Base-by-base conservation (phyloP, 2,797 vertebrate species). In the Lacerta viridis region DNA sequence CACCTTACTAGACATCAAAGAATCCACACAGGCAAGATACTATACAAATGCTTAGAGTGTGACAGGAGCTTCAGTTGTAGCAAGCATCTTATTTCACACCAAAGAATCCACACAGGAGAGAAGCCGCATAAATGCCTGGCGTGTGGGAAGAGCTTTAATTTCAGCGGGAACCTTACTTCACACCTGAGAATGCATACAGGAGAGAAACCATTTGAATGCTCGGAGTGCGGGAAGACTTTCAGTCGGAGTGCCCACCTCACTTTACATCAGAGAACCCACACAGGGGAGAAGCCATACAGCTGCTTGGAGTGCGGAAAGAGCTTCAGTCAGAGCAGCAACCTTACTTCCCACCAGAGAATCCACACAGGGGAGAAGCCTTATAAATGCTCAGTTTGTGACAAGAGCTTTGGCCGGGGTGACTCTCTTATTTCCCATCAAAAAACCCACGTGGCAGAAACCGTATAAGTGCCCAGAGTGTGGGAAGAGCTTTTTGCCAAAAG, bases 321-420 rank as follows among this genome's bases (percentile, higher is more conserved):
- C 20, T 83, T 83, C 29, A 83, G 80, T 43, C 80, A 83, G 27
- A 83, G 80, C 80, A 83, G 80, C 64, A 83, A 83, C 39, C 64
- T 83, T 7, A 83, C 80, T 3, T 83, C 80, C 2, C 80, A 83
- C 68, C 80, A 83, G 39, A 66, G 80, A 41, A 83, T 83, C 13
- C 80, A 83, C 80, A 83, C 80, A 8, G 80, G 80, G 27, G 80
- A 83, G 80, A 83, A 83, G 29, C 80, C 80, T 2, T 83, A 83
- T 3, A 66, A 83, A 29, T 83, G 80, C 10, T 66, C 80, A 1
- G 8, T 69, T 39, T 83, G 80, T 5, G 64, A 64, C 13, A 83
- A 43, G 5, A 41, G 66, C 27, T 83, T 83, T 61, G 66, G 61
- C 17, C 80, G 80, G 4, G 80, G 80, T 43, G 80, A 83, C 39